Conservation (phyloP, 2,113 vertebrate genomes). For the Cephalopterus ornatus region DNA sequence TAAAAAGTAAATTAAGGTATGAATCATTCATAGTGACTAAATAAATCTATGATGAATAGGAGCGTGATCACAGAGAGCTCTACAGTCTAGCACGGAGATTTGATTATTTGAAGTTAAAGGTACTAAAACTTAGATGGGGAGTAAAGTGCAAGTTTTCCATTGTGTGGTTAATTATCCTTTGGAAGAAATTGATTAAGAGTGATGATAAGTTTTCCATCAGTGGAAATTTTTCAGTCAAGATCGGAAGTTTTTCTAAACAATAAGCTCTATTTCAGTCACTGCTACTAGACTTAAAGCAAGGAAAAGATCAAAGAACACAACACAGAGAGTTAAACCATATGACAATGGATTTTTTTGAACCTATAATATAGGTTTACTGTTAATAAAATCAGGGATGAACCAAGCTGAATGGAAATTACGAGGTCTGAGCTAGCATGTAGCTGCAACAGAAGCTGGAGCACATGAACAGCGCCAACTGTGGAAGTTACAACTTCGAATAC, state of each 20-base stretch:
- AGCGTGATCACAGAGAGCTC: background rate
- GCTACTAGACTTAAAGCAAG: background rate
- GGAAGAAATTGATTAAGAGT: background rate
- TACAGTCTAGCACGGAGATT: background rate
- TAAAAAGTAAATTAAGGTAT: background rate
- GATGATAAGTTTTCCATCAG: background rate
- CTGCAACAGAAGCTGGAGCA: background rate
- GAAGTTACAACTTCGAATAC: background rate
- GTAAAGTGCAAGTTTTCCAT: background rate
- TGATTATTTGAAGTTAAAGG: background rate
- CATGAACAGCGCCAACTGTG: background rate
- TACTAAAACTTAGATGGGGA: background rate
- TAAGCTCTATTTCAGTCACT: background rate
- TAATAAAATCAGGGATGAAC: background rate
- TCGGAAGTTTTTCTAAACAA: background rate
- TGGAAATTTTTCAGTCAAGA: background rate
- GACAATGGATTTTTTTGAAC: background rate
- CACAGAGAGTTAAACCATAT: background rate
- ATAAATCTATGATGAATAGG: background rate
- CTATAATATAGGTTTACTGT: background rate
- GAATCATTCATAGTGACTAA: background rate
- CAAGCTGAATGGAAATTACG: background rate
- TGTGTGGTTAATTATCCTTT: background rate
- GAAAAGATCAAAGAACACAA: background rate
- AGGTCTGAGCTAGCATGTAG: background rate